Evolutionary conservation across 1,140 invertebrate species (phyloP).

Genomic region (Hycleus phaleratus): DNA sequence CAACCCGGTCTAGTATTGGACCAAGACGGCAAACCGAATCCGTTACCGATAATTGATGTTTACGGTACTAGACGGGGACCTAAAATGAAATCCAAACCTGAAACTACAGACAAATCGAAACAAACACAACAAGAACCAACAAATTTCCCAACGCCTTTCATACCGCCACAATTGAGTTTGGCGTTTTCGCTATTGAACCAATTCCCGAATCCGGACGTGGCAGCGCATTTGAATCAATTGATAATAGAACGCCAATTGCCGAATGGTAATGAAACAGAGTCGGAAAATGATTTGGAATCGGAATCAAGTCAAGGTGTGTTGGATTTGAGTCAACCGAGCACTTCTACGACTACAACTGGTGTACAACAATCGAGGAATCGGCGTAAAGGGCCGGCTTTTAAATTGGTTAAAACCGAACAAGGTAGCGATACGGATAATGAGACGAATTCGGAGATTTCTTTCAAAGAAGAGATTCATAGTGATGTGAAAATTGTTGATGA

Average conservation of each 20-base stretch:
- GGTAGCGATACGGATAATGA: background rate
- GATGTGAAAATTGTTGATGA: constrained; percentile 1
- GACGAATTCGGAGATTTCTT: background rate
- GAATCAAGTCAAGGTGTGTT: constrained; percentile 41
- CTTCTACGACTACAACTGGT: constrained; percentile 18
- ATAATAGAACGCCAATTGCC: constrained; percentile 4
- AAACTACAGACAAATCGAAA: constrained; percentile 6
- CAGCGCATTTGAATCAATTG: constrained; percentile 33
- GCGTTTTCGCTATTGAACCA: constrained; percentile 13
- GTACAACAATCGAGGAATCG: constrained; percentile 52
- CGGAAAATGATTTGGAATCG: constrained; percentile 28
- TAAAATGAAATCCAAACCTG: constrained; percentile 49
- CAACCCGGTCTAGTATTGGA: constrained; percentile 79
- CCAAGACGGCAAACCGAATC: constrained; percentile 79
- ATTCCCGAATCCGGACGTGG: constrained; percentile 30
- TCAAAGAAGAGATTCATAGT: constrained; percentile 1
- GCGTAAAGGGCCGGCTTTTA: constrained; percentile 72
- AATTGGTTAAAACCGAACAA: constrained; percentile 36
- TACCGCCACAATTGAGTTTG: background rate
- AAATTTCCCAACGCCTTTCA: constrained; percentile 33
- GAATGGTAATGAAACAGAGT: constrained; percentile 26
- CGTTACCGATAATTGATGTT: constrained; percentile 79
- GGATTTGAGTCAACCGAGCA: constrained; percentile 47
- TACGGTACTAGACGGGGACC: constrained; percentile 83
- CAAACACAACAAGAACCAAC: constrained; percentile 13